These are phyloP conservation scores for Drosophila quadrilineata DNA, from an alignment of 1,140 invertebrate species.

Conservation along the genomic window DNA sequence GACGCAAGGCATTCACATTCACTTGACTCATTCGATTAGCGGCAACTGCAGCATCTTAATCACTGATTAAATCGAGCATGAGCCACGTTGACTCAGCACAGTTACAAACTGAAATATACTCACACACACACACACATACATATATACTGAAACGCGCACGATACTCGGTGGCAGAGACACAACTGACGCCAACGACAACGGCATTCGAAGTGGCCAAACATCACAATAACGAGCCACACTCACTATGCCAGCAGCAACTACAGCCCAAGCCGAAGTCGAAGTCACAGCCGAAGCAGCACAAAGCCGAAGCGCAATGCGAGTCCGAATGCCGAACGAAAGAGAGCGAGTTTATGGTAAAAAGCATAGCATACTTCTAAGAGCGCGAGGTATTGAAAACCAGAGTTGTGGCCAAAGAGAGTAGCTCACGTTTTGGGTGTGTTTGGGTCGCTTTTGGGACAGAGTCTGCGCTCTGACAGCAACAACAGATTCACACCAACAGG, in stretches of 20 bases:
- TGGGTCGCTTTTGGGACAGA: slow-evolving; percentile 24
- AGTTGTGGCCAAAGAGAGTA: no score
- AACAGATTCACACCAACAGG: slow-evolving; percentile 49
- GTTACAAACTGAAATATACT: slow-evolving; percentile 15
- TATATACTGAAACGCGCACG: slow-evolving; percentile 1
- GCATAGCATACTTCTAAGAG: slow-evolving; percentile 42
- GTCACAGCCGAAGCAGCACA: not conserved
- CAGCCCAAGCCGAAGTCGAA: slow-evolving; percentile 7
- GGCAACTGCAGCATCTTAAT: slow-evolving; percentile 46
- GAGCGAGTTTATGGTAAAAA: slow-evolving; percentile 8
- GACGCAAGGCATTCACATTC: slow-evolving; percentile 39
- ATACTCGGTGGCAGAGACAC: slow-evolving; percentile 38
- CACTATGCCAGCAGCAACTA: slow-evolving; percentile 11
- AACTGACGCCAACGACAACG: slow-evolving; percentile 72
- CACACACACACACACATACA: no score
- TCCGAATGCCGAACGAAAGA: not conserved
- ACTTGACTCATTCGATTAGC: slow-evolving; percentile 44
- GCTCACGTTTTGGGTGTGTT: slow-evolving; percentile 52
- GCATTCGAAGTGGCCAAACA: slow-evolving; percentile 60
- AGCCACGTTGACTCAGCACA: slow-evolving; percentile 16
- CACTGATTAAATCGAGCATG: slow-evolving; percentile 53
- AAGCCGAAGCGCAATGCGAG: not conserved
- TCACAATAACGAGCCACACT: slow-evolving; percentile 23
- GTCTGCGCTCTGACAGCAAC: not conserved
- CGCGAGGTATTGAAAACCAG: no score